Conservation (phyloP, 2,888 invertebrate species). For the Lucinisca nassula region DNA sequence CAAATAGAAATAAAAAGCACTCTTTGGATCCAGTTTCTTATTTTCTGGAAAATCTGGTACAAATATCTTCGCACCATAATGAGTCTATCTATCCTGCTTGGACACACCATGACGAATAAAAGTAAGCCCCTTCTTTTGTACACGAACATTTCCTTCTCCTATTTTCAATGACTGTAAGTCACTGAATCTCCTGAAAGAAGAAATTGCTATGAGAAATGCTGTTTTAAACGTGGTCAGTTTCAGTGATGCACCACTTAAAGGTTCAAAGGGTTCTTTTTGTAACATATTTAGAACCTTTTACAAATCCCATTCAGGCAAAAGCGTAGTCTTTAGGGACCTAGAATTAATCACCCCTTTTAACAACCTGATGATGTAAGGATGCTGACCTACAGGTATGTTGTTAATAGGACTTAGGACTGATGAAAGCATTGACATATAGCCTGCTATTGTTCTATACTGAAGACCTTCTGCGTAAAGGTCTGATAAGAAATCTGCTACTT, state of each 20-base stretch:
- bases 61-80: constrained; percentile 13
- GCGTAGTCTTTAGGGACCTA: constrained; percentile 38
- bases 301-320: constrained; percentile 60
- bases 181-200: constrained; percentile 44
- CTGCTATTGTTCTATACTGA: constrained; percentile 50
- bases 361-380: constrained; percentile 54
- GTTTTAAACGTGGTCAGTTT: constrained; percentile 44
- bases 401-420: constrained; percentile 37
- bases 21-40: constrained; percentile 47
- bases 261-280: constrained; percentile 55
- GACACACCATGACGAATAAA: constrained; percentile 34
- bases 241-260: constrained; percentile 25
- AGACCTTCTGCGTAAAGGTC: constrained; percentile 27
- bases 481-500: constrained; percentile 39
- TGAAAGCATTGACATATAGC: constrained; percentile 56
- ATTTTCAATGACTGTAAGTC: constrained; percentile 47
- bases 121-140: constrained; percentile 43
- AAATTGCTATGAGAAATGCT: constrained; percentile 47
- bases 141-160: constrained; percentile 35
- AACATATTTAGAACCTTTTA: constrained; percentile 31
- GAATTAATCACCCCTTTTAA: constrained; percentile 53
- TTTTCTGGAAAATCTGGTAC: constrained; percentile 43
- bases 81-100: no score
- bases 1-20: constrained; percentile 33
- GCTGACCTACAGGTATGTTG: constrained; percentile 42